These are phyloP conservation scores for Prietella phreatophila DNA, from an alignment of 2,113 vertebrate genomes.

Conservation along the genomic window DNA sequence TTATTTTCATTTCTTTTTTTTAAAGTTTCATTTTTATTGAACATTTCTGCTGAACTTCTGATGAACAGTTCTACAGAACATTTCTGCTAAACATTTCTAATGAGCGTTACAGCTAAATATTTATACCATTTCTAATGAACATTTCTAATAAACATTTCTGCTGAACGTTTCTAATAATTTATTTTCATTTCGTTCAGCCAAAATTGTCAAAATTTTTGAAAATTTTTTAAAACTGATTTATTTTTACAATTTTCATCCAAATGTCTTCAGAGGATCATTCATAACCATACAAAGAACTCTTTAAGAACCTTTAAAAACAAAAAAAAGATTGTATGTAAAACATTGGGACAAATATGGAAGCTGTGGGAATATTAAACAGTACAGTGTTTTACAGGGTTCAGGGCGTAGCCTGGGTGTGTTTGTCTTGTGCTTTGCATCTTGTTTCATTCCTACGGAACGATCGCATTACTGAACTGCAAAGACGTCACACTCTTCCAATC, in stretches of 20 bases:
- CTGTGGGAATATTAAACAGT: background rate
- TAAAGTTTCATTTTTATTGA: too few species aligned
- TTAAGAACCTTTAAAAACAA: background rate
- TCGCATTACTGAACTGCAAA: background rate
- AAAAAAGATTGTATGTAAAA: background rate
- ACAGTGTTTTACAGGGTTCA: background rate
- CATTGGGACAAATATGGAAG: background rate
- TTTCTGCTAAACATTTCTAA: too few species aligned
- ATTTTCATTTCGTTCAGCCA: background rate
- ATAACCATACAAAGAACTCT: background rate
- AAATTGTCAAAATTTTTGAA: too few species aligned
- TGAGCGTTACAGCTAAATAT: too few species aligned
- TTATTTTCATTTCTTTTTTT: background rate
- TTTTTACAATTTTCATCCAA: background rate
- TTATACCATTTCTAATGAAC: too few species aligned
- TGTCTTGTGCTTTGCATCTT: background rate
- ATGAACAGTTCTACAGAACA: too few species aligned
- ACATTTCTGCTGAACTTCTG: too few species aligned
- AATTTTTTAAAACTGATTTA: background rate
- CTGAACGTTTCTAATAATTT: too few species aligned
- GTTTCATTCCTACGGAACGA: background rate
- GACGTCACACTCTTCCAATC: background rate
- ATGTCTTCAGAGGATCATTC: background rate
- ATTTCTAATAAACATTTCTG: too few species aligned
- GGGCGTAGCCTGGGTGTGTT: slow-evolving; percentile 1